phyloP scores from a whole-genome alignment of 2,113 vertebrate genomes.

The Alouatta palliata region DNA sequence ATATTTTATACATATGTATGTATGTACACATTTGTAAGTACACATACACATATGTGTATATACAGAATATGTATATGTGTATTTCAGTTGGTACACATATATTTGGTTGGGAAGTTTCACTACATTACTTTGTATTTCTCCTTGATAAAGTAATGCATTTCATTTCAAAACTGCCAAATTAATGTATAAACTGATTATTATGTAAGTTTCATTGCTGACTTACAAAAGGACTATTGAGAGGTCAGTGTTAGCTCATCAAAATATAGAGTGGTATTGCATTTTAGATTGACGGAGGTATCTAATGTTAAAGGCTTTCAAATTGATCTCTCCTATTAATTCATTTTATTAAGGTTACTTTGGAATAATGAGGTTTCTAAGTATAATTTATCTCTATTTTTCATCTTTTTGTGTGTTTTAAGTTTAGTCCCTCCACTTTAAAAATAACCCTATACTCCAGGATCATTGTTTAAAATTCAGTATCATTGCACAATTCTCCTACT shows the following conservation, averaged over 20 bases:
- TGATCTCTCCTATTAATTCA: not conserved
- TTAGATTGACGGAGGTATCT: not conserved
- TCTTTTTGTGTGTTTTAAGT: not conserved
- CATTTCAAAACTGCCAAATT: not conserved
- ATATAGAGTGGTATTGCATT: not conserved
- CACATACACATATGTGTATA: not conserved
- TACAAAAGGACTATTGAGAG: slow-evolving; percentile 2
- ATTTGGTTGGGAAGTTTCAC: not conserved
- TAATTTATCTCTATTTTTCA: not conserved
- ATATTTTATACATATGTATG: not conserved
- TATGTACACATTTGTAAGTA: not conserved
- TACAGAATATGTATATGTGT: not conserved
- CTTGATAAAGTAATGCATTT: not conserved
- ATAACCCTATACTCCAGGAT: not conserved
- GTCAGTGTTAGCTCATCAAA: not conserved
- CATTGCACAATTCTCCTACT: not conserved
- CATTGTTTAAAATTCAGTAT: not conserved
- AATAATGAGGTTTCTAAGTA: not conserved
- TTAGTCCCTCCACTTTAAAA: not conserved
- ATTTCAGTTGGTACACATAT: not conserved
- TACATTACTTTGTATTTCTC: not conserved
- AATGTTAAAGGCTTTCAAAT: not conserved
- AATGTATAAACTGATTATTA: not conserved
- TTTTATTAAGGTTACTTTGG: slow-evolving; percentile 2
- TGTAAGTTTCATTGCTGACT: not conserved